A percentile compares a stretch with the other conserved stretches of the same genome.
phyloP scores from a whole-genome alignment of 2,888 invertebrate species.

The Lasioglossum pauxillum region DNA sequence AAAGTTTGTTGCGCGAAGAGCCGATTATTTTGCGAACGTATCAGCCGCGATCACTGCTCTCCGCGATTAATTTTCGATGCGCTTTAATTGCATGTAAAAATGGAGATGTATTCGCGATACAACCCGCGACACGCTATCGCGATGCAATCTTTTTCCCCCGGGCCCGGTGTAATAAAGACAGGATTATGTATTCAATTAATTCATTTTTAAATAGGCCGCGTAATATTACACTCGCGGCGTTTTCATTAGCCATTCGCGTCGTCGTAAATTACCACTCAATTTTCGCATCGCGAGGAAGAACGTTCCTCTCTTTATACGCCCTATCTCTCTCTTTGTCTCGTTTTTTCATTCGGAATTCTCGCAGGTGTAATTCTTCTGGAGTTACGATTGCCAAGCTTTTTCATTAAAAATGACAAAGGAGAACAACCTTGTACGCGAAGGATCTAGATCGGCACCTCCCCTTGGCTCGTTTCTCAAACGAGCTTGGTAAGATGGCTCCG shows the following conservation, averaged over 20 bases:
- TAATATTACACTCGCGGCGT: slow-evolving; percentile 51
- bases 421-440: background rate
- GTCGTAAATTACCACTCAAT: slow-evolving; percentile 56
- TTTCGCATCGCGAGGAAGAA: slow-evolving; percentile 27
- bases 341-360: background rate
- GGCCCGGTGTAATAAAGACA: slow-evolving; percentile 41
- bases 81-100: slow-evolving; percentile 44
- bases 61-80: slow-evolving; percentile 18
- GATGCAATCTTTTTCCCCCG: slow-evolving; percentile 32
- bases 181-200: slow-evolving; percentile 56
- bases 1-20: background rate
- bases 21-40: background rate
- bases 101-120: slow-evolving; percentile 44
- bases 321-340: background rate
- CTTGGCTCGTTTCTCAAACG: background rate
- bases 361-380: background rate
- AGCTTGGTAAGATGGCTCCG: background rate
- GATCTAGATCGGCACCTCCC: background rate
- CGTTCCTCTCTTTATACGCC: background rate
- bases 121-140: slow-evolving; percentile 33
- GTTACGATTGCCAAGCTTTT: background rate
- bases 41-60: slow-evolving; percentile 6
- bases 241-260: slow-evolving; percentile 52
- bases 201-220: slow-evolving; percentile 55
- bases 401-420: background rate